These are phyloP conservation scores for Drosophila triauraria DNA, from an alignment of 1,140 invertebrate species.

Conservation along the genomic window DNA sequence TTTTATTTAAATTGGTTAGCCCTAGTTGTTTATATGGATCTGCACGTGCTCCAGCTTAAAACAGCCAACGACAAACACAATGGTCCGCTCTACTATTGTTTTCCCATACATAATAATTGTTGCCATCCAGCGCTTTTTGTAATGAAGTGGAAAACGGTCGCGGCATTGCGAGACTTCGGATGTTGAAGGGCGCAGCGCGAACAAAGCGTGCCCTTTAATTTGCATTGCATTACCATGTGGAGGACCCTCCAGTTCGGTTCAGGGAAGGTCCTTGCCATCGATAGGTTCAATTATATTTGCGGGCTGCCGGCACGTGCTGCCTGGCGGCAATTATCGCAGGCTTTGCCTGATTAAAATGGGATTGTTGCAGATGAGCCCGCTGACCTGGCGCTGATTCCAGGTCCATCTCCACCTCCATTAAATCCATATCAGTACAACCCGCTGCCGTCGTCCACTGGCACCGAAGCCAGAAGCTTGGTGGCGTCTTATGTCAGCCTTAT, in stretches of 20 bases:
- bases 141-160: constrained; percentile 52
- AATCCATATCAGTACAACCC: background rate
- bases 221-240: constrained; percentile 48
- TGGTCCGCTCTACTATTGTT: constrained; percentile 8
- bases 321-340: constrained; percentile 40
- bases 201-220: constrained; percentile 35
- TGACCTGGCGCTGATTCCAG: constrained; percentile 4
- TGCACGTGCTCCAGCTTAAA: constrained; percentile 44
- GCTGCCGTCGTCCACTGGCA: no score
- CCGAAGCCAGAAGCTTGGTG: background rate
- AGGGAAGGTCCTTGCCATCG: constrained; percentile 26
- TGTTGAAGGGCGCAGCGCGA: constrained; percentile 4
- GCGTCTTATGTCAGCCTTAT: background rate
- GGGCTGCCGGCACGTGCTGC: constrained; percentile 30
- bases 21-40: constrained; percentile 49
- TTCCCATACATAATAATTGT: constrained; percentile 14
- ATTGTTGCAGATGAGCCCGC: constrained; percentile 19
- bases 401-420: no score
- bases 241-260: constrained; percentile 13
- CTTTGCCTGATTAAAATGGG: constrained; percentile 45
- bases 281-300: constrained; percentile 48
- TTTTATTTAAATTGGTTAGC: constrained; percentile 47
- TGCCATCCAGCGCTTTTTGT: constrained; percentile 29
- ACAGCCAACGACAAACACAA: constrained; percentile 14
- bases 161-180: constrained; percentile 17